A percentile compares a stretch with the other conserved stretches of the same genome.
These are phyloP conservation scores for Agriopis marginaria DNA, from an alignment of 2,888 invertebrate species.

Conservation along the genomic window DNA sequence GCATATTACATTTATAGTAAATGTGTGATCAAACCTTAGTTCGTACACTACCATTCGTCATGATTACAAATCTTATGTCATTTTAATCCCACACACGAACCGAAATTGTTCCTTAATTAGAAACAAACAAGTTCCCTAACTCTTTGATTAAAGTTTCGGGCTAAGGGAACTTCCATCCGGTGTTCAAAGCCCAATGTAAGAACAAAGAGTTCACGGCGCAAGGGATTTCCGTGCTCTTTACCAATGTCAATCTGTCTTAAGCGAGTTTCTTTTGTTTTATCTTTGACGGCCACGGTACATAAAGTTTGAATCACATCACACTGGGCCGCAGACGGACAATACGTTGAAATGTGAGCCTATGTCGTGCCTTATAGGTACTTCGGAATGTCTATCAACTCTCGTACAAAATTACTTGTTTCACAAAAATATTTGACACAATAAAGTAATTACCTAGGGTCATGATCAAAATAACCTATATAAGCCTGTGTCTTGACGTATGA, in stretches of 20 bases:
- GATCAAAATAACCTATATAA: too few species aligned
- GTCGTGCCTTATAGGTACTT: neutral
- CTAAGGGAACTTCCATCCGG: slow-evolving; percentile 22
- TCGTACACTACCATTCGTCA: slow-evolving; percentile 11
- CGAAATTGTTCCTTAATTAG: slow-evolving; percentile 37
- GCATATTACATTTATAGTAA: neutral
- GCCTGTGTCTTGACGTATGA: too few species aligned
- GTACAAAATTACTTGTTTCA: too few species aligned
- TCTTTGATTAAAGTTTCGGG: slow-evolving; percentile 38
- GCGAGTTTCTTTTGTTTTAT: slow-evolving; percentile 4
- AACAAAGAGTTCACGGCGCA: slow-evolving; percentile 29
- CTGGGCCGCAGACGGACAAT: neutral
- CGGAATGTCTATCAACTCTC: too few species aligned
- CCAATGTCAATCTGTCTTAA: slow-evolving; percentile 29
- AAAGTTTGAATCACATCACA: neutral
- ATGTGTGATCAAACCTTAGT: neutral
- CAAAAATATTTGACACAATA: too few species aligned
- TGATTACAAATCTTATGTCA: slow-evolving; percentile 27
- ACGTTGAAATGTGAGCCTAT: neutral
- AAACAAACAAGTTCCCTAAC: slow-evolving; percentile 36
- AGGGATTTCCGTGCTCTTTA: slow-evolving; percentile 22
- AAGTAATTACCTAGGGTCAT: too few species aligned
- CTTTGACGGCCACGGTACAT: neutral
- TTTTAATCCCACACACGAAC: slow-evolving; percentile 24
- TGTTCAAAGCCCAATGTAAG: slow-evolving; percentile 19